A percentile compares a stretch with the other conserved stretches of the same genome.
These are phyloP conservation scores for Clarias batrachus DNA, from an alignment of 2,113 vertebrate species.

Conservation along the genomic window DNA sequence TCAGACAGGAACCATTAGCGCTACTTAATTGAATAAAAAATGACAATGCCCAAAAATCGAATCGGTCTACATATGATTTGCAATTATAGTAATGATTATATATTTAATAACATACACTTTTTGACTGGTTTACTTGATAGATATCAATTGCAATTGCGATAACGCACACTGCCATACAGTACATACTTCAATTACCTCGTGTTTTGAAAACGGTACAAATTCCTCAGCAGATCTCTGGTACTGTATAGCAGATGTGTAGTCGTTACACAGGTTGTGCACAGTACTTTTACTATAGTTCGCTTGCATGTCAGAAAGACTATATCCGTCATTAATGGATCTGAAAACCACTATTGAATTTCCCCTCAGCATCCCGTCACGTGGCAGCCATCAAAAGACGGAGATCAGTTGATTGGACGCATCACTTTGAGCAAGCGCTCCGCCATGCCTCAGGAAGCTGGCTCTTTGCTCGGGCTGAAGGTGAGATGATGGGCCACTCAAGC, in stretches of 20 bases:
- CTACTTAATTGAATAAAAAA: too few species aligned
- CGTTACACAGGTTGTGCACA: neutral
- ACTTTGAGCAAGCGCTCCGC: conserved; percentile 95
- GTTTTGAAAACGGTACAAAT: conserved; percentile 10
- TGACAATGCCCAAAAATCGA: too few species aligned
- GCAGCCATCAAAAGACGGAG: conserved; percentile 98
- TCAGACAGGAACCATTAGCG: too few species aligned
- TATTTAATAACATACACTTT: neutral
- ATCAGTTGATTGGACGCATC: conserved; percentile 95
- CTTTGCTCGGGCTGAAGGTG: conserved; percentile 92
- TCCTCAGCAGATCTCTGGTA: neutral
- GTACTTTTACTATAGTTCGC: neutral
- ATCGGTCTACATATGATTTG: too few species aligned
- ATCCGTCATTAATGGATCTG: conserved; percentile 22
- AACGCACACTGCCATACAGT: neutral
- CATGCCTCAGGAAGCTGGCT: conserved; percentile 93
- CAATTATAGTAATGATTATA: neutral
- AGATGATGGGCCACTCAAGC: conserved; percentile 57
- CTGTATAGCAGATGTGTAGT: neutral
- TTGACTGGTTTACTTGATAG: neutral
- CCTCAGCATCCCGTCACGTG: conserved; percentile 93
- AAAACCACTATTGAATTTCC: conserved; percentile 18
- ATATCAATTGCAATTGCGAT: neutral
- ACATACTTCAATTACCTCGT: neutral
- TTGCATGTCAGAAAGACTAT: conserved; percentile 28